A percentile compares a stretch with the other conserved stretches of the same genome.
These are phyloP conservation scores for Aepyceros melampus DNA, from an alignment of 2,113 vertebrate genomes.

Conservation along the genomic window DNA sequence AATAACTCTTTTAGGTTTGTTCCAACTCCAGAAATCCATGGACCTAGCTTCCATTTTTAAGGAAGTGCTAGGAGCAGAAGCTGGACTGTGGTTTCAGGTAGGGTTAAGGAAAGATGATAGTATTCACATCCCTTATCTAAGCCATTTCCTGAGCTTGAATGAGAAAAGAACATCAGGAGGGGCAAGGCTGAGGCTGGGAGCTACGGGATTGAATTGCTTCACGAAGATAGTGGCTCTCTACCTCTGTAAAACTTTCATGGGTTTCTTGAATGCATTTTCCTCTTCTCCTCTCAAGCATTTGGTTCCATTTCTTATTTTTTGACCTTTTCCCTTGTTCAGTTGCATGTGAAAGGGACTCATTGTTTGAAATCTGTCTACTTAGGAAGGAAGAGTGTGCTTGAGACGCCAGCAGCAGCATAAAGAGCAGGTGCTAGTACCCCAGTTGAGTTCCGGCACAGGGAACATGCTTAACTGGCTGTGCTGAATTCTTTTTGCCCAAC, in stretches of 20 bases:
- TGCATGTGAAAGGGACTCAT: background rate
- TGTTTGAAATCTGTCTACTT: background rate
- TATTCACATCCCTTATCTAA: background rate
- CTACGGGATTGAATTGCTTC: background rate
- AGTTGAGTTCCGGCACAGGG: background rate
- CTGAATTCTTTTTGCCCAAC: background rate
- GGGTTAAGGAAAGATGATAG: background rate
- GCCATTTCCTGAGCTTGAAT: background rate
- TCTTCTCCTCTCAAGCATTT: background rate
- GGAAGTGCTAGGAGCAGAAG: background rate
- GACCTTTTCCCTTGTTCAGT: background rate
- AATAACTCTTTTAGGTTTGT: background rate
- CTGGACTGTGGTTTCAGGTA: background rate
- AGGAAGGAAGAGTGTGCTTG: background rate
- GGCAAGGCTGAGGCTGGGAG: background rate
- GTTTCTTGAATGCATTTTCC: background rate
- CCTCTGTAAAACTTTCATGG: background rate
- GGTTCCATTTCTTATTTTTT: background rate
- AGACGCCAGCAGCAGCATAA: background rate
- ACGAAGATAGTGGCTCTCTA: background rate
- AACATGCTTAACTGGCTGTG: background rate
- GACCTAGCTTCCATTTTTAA: background rate
- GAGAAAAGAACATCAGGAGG: background rate
- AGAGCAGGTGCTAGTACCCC: background rate
- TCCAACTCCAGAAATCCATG: background rate